Conservation (phyloP, 2,888 invertebrate genomes). For the Lucinisca nassula region DNA sequence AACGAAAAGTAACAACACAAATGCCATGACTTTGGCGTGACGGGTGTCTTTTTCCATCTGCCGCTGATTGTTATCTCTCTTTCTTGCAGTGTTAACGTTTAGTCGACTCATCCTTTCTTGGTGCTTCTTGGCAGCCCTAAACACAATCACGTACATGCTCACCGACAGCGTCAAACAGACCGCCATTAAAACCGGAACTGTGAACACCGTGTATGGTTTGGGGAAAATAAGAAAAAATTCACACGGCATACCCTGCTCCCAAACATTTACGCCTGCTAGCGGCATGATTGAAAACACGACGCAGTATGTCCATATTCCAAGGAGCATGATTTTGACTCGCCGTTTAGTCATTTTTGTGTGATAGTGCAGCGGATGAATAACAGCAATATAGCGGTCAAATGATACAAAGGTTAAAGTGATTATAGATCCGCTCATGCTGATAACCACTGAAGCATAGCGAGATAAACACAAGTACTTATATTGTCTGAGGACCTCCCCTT, state of each 20-base stretch:
- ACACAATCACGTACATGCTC: not conserved
- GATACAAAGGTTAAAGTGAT: slow-evolving; percentile 67
- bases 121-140: not conserved
- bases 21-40: slow-evolving; percentile 61
- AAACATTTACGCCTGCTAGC: slow-evolving; percentile 48
- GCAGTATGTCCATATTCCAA: slow-evolving; percentile 65
- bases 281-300: slow-evolving; percentile 62
- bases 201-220: slow-evolving; percentile 55
- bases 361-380: slow-evolving; percentile 69
- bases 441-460: slow-evolving; percentile 60
- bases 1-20: slow-evolving; percentile 69
- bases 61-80: not conserved
- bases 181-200: slow-evolving; percentile 50
- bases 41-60: slow-evolving; percentile 41
- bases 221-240: slow-evolving; percentile 70
- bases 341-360: slow-evolving; percentile 47
- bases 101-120: not conserved
- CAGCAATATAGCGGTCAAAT: slow-evolving; percentile 70
- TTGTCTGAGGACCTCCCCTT: slow-evolving; percentile 2
- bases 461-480: slow-evolving; percentile 66
- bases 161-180: slow-evolving; percentile 45
- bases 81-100: not conserved
- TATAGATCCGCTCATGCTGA: slow-evolving; percentile 67
- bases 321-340: slow-evolving; percentile 44
- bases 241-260: slow-evolving; percentile 51